Percentiles rank a stretch among this genome's conserved stretches.
Evolutionary conservation across 1,140 invertebrate species (phyloP).

Genomic region (Aphelenchoides fujianensis): DNA sequence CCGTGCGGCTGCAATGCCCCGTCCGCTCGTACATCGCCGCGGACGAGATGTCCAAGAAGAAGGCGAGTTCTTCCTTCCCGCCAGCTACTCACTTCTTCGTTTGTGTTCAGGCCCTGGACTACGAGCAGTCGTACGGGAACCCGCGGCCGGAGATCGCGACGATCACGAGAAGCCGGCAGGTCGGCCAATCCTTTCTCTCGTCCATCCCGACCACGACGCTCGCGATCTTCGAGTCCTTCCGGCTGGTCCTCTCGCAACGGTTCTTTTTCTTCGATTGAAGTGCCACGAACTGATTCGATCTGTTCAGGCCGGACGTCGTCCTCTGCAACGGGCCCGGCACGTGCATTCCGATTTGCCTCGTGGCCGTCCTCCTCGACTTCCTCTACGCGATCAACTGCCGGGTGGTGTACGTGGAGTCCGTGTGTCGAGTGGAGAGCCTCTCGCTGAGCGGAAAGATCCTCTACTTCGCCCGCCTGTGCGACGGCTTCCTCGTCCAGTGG

Average conservation of each 20-base stretch:
- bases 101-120: slow-evolving; percentile 35
- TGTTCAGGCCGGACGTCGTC: slow-evolving; percentile 64
- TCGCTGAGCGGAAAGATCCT: slow-evolving; percentile 85
- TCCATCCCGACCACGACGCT: slow-evolving; percentile 75
- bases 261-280: slow-evolving; percentile 70
- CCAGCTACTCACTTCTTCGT: slow-evolving; percentile 8
- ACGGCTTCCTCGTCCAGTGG: slow-evolving; percentile 89
- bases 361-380: slow-evolving; percentile 68
- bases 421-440: slow-evolving; percentile 81
- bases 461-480: slow-evolving; percentile 71
- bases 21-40: slow-evolving; percentile 73
- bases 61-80: slow-evolving; percentile 22
- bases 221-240: slow-evolving; percentile 71
- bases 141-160: slow-evolving; percentile 67
- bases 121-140: slow-evolving; percentile 25
- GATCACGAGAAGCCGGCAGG: slow-evolving; percentile 79
- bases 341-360: slow-evolving; percentile 80
- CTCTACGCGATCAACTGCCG: slow-evolving; percentile 70
- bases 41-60: slow-evolving; percentile 48
- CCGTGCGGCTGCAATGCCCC: slow-evolving; percentile 61
- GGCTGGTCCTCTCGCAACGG: slow-evolving; percentile 70
- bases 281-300: slow-evolving; percentile 19
- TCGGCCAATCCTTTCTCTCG: slow-evolving; percentile 79
- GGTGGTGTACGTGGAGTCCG: slow-evolving; percentile 88
- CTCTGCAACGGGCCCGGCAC: slow-evolving; percentile 92